Evolutionary conservation across 2,797 vertebrate species (phyloP).

Genomic region (Ctenochaetus hawaiiensis): DNA sequence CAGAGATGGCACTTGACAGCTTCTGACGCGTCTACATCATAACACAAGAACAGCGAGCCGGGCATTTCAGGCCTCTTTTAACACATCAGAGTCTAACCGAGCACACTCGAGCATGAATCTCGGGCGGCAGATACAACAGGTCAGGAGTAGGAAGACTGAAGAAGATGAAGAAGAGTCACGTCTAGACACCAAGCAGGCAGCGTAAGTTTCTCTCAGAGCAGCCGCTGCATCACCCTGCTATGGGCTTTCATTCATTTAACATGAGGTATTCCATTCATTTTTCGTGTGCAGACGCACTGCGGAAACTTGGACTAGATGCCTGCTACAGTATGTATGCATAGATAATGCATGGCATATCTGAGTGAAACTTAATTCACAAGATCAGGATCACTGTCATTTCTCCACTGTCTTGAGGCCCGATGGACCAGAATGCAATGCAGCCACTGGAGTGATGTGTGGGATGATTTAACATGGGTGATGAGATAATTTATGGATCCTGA

Average conservation of each 20-base stretch:
- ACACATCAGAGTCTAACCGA: slow-evolving; percentile 26
- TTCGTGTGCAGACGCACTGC: slow-evolving; percentile 9
- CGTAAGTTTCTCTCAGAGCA: neutral
- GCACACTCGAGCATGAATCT: slow-evolving; percentile 11
- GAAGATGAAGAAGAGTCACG: neutral
- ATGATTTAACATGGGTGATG: neutral
- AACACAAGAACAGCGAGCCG: neutral
- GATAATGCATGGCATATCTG: neutral
- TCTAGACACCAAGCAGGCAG: slow-evolving; percentile 4
- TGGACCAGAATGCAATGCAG: slow-evolving; percentile 16
- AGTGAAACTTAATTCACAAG: neutral
- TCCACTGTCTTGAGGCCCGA: neutral
- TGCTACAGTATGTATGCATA: neutral
- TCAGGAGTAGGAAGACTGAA: slow-evolving; percentile 4
- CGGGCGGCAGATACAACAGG: slow-evolving; percentile 9
- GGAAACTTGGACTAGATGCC: neutral
- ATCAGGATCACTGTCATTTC: neutral
- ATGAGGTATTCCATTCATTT: slow-evolving; percentile 22
- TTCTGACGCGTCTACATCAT: slow-evolving; percentile 23
- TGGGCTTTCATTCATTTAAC: slow-evolving; percentile 38
- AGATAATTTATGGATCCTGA: slow-evolving; percentile 23
- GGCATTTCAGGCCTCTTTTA: slow-evolving; percentile 28
- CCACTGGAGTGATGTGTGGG: neutral
- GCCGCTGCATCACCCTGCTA: neutral
- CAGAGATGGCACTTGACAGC: slow-evolving; percentile 32